Evolutionary conservation across 2,113 vertebrate genomes (phyloP), one percentile per base, ranked within the genome.

Genomic region (Microtus oregoni): DNA sequence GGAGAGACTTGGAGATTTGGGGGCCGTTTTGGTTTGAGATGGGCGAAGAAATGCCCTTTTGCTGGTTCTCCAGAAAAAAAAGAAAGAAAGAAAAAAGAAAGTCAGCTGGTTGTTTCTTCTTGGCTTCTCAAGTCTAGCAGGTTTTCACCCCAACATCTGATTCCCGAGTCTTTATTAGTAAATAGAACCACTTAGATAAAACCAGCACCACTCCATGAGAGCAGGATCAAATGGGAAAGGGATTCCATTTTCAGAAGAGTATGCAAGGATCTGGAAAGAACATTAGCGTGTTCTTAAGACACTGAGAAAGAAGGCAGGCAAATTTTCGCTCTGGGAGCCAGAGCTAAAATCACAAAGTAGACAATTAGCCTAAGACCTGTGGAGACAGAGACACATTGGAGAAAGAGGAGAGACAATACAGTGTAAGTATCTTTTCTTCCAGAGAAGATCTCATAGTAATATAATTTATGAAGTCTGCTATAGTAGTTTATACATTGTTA

Each of bases 1-100:
- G 35, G 35, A 72, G 7, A 7, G 7, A 20, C 35, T 72, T 72
- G 70, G 35, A n/a, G 70, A 72, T n/a, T 72, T 9, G 35, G 7
- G 35, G 35, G 17, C 17, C 3, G 0, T 72, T 72, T 72, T n/a
- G 17, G 15, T 72, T 72, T 72, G 35, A 7, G 17, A 72, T 6
- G 3, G 7, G 35, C n/a, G 70, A 7, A 20, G 70, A n/a, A 19
- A n/a, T n/a, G 70, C 35, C 35, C 7, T 72, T 8, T 72, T 72
- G 35, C 70, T 72, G 30, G 35, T 17, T n/a, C 70, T 72, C 35
- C 19, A 17, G 35, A 3, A 15, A 20, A 70, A 19, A 70, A 9
- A 1, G 1, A 8, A 19, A 7, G 0, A 5, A 1, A 58, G 19
- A 58, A 58, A 58, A 70, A 8, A 7, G 7, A 35, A 70, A 35